These are phyloP conservation scores for Plestiodon gilberti DNA, from an alignment of 2,113 vertebrate genomes.

Conservation along the genomic window DNA sequence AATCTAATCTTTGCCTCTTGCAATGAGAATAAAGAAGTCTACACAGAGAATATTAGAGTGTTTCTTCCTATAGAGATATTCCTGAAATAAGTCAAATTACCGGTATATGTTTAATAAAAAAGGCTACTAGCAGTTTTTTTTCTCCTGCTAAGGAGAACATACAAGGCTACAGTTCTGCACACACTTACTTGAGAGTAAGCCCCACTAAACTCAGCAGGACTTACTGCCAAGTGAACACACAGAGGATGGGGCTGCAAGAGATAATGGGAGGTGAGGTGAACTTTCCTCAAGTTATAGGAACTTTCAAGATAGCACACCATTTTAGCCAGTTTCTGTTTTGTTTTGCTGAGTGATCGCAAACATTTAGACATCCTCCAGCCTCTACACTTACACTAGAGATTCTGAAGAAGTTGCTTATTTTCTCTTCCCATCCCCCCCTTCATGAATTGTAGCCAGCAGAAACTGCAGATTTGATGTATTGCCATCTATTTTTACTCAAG, in stretches of 20 bases:
- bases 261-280: constrained; percentile 43
- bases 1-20: constrained; percentile 39
- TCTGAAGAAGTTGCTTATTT: constrained; percentile 63
- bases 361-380: constrained; percentile 61
- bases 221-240: not conserved
- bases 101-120: constrained; percentile 63
- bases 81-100: constrained; percentile 42
- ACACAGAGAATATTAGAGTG: constrained; percentile 20
- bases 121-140: constrained; percentile 58
- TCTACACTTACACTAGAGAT: constrained; percentile 73
- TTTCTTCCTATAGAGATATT: constrained; percentile 60
- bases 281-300: constrained; percentile 77
- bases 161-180: constrained; percentile 10
- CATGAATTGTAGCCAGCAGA: constrained; percentile 80
- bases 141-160: constrained; percentile 67
- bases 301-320: constrained; percentile 68
- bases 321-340: not conserved
- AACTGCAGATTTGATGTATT: constrained; percentile 83
- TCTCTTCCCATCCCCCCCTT: constrained; percentile 20
- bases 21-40: constrained; percentile 41
- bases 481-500: constrained; percentile 84
- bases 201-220: constrained; percentile 35
- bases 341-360: constrained; percentile 67
- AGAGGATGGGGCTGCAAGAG: not conserved
- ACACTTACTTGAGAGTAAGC: constrained; percentile 35